Conservation (phyloP, 2,113 vertebrate genomes). For the Bubalus kerabau region DNA sequence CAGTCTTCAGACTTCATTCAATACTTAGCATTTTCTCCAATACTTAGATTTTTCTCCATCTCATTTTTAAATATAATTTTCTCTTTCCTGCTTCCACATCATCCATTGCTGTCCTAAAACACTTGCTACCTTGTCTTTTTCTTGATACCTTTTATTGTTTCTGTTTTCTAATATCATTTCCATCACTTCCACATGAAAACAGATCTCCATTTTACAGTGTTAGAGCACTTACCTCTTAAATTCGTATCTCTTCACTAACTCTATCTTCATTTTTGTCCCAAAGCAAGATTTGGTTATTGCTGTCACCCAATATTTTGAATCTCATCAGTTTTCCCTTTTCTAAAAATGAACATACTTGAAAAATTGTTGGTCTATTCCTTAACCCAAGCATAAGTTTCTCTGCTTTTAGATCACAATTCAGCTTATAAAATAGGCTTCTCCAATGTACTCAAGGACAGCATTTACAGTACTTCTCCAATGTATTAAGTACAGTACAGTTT, state of each 20-base stretch:
- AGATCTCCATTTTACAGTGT: background rate
- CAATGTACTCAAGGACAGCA: background rate
- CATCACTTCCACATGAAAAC: background rate
- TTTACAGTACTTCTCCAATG: background rate
- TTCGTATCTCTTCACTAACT: background rate
- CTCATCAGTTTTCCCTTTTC: background rate
- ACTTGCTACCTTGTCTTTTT: background rate
- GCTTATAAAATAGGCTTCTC: background rate
- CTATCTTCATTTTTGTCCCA: background rate
- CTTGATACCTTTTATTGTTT: background rate
- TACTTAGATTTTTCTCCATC: background rate
- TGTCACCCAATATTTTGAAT: background rate
- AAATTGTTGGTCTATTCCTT: background rate
- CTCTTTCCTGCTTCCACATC: background rate
- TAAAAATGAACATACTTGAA: constrained; percentile 1
- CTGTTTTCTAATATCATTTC: background rate
- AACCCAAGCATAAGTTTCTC: background rate
- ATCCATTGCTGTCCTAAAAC: background rate
- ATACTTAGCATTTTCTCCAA: background rate
- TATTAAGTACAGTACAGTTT: background rate
- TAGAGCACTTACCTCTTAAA: background rate
- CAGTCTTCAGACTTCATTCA: background rate
- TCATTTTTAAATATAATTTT: background rate
- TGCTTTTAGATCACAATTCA: background rate
- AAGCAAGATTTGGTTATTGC: background rate